Evolutionary conservation across 2,888 invertebrate species (phyloP).

Genomic region (Melanargia galathea): DNA sequence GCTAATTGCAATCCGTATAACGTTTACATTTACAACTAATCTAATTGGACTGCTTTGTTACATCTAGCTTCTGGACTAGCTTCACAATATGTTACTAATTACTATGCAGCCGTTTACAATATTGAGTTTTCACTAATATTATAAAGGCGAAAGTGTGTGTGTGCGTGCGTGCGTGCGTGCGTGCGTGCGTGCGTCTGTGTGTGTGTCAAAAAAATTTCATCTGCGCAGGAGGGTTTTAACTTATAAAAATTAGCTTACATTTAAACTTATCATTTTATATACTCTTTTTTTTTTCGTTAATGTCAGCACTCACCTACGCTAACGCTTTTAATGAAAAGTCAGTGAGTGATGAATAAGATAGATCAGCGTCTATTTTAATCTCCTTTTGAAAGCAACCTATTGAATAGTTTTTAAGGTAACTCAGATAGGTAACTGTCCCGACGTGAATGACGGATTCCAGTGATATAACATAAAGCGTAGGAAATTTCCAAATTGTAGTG

Average conservation of each 20-base stretch:
- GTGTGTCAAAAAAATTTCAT: too few species aligned
- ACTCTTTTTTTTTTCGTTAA: background rate
- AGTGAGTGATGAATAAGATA: background rate
- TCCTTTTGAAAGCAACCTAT: background rate
- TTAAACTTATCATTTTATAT: too few species aligned
- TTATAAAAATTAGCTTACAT: too few species aligned
- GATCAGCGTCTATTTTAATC: background rate
- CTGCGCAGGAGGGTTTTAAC: too few species aligned
- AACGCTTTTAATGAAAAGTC: background rate
- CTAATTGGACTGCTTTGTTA: slow-evolving; percentile 27
- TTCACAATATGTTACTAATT: slow-evolving; percentile 13
- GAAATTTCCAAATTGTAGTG: background rate
- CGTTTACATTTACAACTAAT: slow-evolving; percentile 18
- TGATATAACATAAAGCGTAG: background rate
- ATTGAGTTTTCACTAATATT: too few species aligned
- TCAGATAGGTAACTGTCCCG: background rate
- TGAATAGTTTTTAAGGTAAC: background rate
- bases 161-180: too few species aligned
- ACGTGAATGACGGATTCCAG: background rate
- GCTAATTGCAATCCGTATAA: slow-evolving; percentile 27
- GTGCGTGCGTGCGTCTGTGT: too few species aligned
- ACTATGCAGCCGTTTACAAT: slow-evolving; percentile 5
- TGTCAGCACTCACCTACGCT: background rate
- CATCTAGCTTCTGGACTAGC: background rate
- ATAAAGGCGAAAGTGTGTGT: too few species aligned